phyloP scores from a whole-genome alignment of 2,113 vertebrate genomes.

The Pangasianodon hypophthalmus region DNA sequence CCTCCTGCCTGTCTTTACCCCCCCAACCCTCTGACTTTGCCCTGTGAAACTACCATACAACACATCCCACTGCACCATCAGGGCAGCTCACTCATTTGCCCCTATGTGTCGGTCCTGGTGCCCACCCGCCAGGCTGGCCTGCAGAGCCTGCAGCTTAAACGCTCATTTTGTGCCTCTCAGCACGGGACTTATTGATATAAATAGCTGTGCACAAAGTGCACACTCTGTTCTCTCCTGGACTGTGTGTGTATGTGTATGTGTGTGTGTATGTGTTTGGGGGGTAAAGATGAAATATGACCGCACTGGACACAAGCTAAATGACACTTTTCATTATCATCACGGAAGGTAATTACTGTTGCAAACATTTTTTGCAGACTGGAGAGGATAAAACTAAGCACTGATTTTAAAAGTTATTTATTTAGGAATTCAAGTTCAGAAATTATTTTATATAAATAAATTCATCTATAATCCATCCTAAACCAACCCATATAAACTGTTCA shows the following conservation, averaged over 20 bases:
- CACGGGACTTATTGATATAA: constrained; percentile 85
- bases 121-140: constrained; percentile 79
- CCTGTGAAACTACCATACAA: constrained; percentile 15
- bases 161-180: constrained; percentile 85
- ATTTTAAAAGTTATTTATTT: constrained; percentile 58
- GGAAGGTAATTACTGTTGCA: constrained; percentile 70
- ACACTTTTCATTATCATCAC: constrained; percentile 77
- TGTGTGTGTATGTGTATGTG: constrained; percentile 48
- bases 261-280: constrained; percentile 55
- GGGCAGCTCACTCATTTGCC: constrained; percentile 36
- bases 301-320: constrained; percentile 76
- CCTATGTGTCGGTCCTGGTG: constrained; percentile 64
- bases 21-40: constrained; percentile 21
- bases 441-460: too few species aligned
- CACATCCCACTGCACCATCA: constrained; percentile 47
- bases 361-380: constrained; percentile 57
- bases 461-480: neutral
- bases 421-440: neutral
- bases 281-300: constrained; percentile 80
- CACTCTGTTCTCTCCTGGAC: constrained; percentile 79
- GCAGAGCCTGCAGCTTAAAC: constrained; percentile 79
- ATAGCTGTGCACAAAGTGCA: constrained; percentile 83
- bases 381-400: constrained; percentile 68
- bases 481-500: neutral
- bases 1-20: neutral